Evolutionary conservation across 2,797 vertebrate genomes (phyloP), one percentile per base, ranked within the genome.

Genomic region (Oreortyx pictus): DNA sequence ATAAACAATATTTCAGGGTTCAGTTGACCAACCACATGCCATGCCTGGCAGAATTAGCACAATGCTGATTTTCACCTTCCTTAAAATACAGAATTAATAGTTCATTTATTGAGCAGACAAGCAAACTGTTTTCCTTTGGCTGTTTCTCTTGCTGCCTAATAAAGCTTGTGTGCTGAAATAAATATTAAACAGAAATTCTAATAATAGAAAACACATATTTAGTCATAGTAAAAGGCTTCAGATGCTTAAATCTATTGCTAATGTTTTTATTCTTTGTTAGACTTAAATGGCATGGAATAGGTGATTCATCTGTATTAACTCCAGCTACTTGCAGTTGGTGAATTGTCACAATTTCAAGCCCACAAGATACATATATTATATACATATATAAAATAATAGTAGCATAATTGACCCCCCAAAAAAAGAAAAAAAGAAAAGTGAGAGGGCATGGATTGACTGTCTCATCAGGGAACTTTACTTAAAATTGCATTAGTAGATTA

Each of bases 181-280:
- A 94, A 73, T 77, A 64, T 87, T 91, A 88, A 46, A 71, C 80
- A 67, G 82, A 88, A 94, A 84, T 85, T 74, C 86, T 77, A 81
- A 65, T 2, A 93, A 78, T 88, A 94, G 80, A 92, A 84, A 83
- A 29, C 41, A 92, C 88, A 94, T 94, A 94, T 96, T 93, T 90
- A 70, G 65, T 77, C 1, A 20, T 92, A 94, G 81, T 94, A 81
- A 96, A 89, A 60, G 33, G n/a, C 95, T 96, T 85, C 95, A 96
- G 90, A 95, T 96, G 92, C 59, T 86, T 95, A 92, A 25, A 95
- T 94, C 87, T 95, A 87, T 93, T 93, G 65, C 31, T 96, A 92
- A 94, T 97, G 93, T 91, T 47, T 77, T 94, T 79, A 86, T 61
- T 90, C 39, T 82, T 88, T 73, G 70, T 94, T 95, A 70, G 73